Evolutionary conservation across 2,888 invertebrate genomes (phyloP).

Genomic region (Lomographa bimaculata): DNA sequence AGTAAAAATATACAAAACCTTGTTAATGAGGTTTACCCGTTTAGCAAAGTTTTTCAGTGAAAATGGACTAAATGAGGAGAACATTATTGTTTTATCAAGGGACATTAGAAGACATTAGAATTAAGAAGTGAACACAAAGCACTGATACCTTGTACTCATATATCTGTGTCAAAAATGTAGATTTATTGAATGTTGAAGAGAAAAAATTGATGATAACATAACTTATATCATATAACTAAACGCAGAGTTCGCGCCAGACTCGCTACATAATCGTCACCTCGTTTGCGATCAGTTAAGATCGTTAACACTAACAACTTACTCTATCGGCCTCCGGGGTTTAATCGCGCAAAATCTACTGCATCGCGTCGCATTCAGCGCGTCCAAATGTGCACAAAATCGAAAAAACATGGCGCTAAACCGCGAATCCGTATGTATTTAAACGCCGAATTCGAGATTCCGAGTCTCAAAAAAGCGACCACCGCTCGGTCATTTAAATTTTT

Average conservation of each 20-base stretch:
- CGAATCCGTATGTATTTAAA: slow-evolving; percentile 82
- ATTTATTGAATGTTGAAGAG: too few relatives aligned
- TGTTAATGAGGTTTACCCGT: slow-evolving; percentile 15
- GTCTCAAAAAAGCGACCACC: slow-evolving; percentile 72
- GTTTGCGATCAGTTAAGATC: slow-evolving; percentile 57
- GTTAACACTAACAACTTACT: slow-evolving; percentile 80
- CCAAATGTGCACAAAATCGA: slow-evolving; percentile 80
- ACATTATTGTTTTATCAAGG: neutral
- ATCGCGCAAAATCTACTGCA: slow-evolving; percentile 76
- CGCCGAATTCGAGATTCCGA: slow-evolving; percentile 77
- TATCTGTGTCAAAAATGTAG: too few relatives aligned
- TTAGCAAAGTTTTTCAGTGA: slow-evolving; percentile 5
- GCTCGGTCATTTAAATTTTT: slow-evolving; percentile 79
- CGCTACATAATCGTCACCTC: slow-evolving; percentile 3
- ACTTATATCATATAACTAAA: too few relatives aligned
- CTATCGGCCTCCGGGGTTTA: slow-evolving; percentile 71
- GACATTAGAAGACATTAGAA: too few relatives aligned
- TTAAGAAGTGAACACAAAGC: too few relatives aligned
- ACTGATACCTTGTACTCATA: too few relatives aligned
- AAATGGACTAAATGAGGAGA: neutral
- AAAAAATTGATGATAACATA: too few relatives aligned
- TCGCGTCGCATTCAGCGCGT: slow-evolving; percentile 64
- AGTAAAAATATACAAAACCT: slow-evolving; percentile 37
- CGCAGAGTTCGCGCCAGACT: too few relatives aligned
- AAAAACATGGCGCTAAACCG: slow-evolving; percentile 83